phyloP scores from a whole-genome alignment of 1,140 invertebrate species.

The Parasteatoda tepidariorum region DNA sequence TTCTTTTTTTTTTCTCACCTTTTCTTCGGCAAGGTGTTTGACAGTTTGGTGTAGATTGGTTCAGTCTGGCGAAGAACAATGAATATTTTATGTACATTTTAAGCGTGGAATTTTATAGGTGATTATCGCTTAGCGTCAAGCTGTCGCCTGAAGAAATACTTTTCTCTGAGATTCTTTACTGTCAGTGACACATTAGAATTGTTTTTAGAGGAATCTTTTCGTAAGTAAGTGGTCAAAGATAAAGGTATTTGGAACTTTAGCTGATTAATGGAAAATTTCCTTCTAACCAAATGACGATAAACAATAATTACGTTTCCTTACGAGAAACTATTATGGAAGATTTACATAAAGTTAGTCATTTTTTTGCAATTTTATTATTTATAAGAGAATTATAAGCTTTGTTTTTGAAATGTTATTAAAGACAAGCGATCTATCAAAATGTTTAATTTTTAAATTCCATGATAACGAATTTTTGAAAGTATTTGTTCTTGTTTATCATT shows the following conservation, averaged over 20 bases:
- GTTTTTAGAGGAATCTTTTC: no score
- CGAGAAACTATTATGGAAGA: no score
- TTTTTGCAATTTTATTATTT: no score
- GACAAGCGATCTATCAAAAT: no score
- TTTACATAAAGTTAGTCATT: no score
- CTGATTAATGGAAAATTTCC: background rate
- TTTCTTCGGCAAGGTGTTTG: background rate
- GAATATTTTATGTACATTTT: constrained; percentile 30
- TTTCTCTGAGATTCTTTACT: background rate
- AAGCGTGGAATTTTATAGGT: background rate
- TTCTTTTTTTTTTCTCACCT: background rate
- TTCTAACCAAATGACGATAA: background rate
- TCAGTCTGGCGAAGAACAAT: constrained; percentile 17
- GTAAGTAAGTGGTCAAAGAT: background rate
- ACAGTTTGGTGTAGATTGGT: background rate
- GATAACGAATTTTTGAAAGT: no score
- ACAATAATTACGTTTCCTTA: no score
- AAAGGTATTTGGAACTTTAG: background rate
- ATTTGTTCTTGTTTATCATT: no score
- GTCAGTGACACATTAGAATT: no score
- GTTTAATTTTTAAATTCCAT: no score
- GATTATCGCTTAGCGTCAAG: background rate
- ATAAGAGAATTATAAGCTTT: no score
- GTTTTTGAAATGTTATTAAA: no score
- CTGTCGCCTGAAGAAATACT: background rate